Percentiles rank a stretch among this genome's conserved stretches.
Evolutionary conservation across 2,113 vertebrate genomes (phyloP).

Genomic region (Oryzias melastigma): DNA sequence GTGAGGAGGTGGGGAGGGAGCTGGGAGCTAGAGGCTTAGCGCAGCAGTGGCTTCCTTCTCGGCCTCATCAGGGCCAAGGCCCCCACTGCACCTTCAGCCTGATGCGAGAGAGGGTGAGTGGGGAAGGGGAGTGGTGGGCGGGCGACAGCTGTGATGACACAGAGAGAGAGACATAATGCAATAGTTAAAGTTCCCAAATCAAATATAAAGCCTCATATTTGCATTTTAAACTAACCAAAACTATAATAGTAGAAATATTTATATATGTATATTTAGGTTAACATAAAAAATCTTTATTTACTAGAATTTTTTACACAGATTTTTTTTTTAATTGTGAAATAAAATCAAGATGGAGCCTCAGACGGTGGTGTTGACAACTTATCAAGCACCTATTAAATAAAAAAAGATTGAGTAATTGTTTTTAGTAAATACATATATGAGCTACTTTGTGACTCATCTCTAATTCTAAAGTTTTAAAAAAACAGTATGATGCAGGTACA

Average conservation of each 20-base stretch:
- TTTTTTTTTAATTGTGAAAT: too few species aligned
- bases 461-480: conserved; percentile 66
- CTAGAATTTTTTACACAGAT: background rate
- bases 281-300: background rate
- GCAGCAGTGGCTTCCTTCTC: conserved; percentile 74
- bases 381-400: conserved; percentile 62
- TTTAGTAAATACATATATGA: conserved; percentile 52
- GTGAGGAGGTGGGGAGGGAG: conserved; percentile 61
- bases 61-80: conserved; percentile 58
- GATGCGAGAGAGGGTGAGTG: conserved; percentile 46
- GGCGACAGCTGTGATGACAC: conserved; percentile 67
- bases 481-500: conserved; percentile 67
- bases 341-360: conserved; percentile 31
- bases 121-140: conserved; percentile 20
- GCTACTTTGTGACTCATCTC: conserved; percentile 58
- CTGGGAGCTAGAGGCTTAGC: conserved; percentile 78
- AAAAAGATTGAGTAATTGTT: conserved; percentile 76
- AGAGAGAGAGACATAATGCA: conserved; percentile 58
- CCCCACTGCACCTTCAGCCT: conserved; percentile 63
- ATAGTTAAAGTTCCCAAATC: conserved; percentile 45
- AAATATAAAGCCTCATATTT: conserved; percentile 22
- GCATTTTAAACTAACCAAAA: background rate
- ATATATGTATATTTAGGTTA: too few species aligned
- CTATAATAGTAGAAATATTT: too few species aligned
- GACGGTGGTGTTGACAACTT: conserved; percentile 48